Evolutionary conservation across 2,113 vertebrate genomes (phyloP), one percentile per base, ranked within the genome.

Genomic region (Boleophthalmus pectinirostris): DNA sequence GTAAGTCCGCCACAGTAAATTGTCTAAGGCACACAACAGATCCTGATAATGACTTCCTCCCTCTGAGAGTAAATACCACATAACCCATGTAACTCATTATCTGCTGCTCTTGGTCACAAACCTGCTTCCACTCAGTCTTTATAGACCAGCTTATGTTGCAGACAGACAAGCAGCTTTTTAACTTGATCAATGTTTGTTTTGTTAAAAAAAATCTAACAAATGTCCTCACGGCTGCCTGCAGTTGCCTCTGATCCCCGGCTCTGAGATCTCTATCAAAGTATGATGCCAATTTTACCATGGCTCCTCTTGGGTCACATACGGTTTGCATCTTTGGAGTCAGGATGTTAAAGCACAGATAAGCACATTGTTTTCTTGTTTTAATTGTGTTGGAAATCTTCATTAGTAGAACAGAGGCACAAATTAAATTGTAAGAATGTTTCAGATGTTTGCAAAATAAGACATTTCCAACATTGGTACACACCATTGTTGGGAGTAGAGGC

Each of bases 401-500:
- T 82, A 85, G 85, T 84, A 74, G 74, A 74, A 70, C 74, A 68
- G 73, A 82, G 80, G 9, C 12, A 80, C 69, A 24, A 61, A 67
- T 73, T 60, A 69, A 77, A 75, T 70, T 73, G 45, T 79, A 67
- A 73, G 60, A 74, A 74, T 68, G 75, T 70, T 35, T 4, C 49
- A 67, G 65, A 87, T 0, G 33, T 73, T 79, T 70, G 68, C 67
- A 74, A 75, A 73, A 66, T 23, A 58, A 58, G 13, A 58, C 49
- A 5, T 43, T 43, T 43, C 38, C 38, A 43, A 43, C 38, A 33
- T 1, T 9, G 35, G 65, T 25, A 8, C 95, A 92, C 88, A 98
- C 97, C 95, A 9, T 89, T 95, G 79, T 93, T 93, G 0, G 96
- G 96, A 0, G 96, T 98, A 82, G 96, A 98, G 60, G 97, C 96